Evolutionary conservation across 2,888 invertebrate genomes (phyloP).

Genomic region (Clitarchus hookeri): DNA sequence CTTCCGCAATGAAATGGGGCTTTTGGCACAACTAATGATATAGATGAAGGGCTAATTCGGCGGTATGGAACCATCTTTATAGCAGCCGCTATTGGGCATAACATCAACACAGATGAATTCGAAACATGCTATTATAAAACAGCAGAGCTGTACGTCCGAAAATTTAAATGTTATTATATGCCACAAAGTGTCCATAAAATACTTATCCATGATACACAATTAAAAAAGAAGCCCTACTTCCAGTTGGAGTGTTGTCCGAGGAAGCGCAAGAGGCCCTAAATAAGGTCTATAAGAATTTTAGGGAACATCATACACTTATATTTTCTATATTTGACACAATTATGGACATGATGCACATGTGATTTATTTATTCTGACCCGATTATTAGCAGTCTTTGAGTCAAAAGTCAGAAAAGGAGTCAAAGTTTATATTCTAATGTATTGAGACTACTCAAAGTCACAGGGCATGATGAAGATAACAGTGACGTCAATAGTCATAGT

Average conservation of each 20-base stretch:
- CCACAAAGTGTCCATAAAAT: slow-evolving; percentile 47
- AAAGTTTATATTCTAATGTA: too few relatives aligned
- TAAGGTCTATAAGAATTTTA: slow-evolving; percentile 43
- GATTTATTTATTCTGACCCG: too few relatives aligned
- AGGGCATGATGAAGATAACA: too few relatives aligned
- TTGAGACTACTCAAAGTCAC: too few relatives aligned
- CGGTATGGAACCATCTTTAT: slow-evolving; percentile 45
- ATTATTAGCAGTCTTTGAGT: too few relatives aligned
- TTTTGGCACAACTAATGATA: neutral
- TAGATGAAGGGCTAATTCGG: slow-evolving; percentile 46
- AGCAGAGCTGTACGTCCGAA: slow-evolving; percentile 30
- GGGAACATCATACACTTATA: slow-evolving; percentile 45
- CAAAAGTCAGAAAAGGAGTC: too few relatives aligned
- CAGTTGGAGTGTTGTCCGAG: slow-evolving; percentile 46
- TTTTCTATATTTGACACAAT: slow-evolving; percentile 34
- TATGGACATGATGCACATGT: too few relatives aligned
- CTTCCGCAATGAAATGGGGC: too few relatives aligned
- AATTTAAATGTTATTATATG: slow-evolving; percentile 49
- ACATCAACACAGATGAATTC: slow-evolving; percentile 41
- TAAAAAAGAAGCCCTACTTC: slow-evolving; percentile 43
- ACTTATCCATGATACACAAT: slow-evolving; percentile 44
- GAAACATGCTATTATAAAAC: slow-evolving; percentile 36
- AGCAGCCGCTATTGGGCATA: slow-evolving; percentile 44
- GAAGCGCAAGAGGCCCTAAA: slow-evolving; percentile 49
- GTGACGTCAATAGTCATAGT: too few relatives aligned